Base-by-base conservation (phyloP, 2,797 vertebrate genomes). In the Enteromius paludinosus region DNA sequence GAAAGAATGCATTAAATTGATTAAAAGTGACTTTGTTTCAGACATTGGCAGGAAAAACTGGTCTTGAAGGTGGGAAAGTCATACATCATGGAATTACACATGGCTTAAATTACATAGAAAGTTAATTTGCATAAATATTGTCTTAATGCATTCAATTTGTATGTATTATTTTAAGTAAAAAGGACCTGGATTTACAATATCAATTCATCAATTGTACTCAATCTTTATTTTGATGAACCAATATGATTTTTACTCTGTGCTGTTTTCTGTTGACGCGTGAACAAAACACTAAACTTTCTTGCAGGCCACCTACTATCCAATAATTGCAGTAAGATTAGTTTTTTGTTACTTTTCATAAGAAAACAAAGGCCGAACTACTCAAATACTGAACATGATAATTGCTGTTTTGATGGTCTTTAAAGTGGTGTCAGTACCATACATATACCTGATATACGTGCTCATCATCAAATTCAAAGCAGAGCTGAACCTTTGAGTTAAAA, bases 401-500 rank as follows among this genome's bases (percentile, higher is more conserved):
- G 25, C 6, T 18, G 28, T 62, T 62, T 62, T 62, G 61, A 33
- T 33, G 14, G 14, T 72, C 28, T 52, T 33, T 52, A 11, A 52
- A 52, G 18, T 72, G 47, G 43, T 52, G 9, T 49, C 45, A 30
- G 18, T 52, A 18, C 25, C 18, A 35, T 18, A 71, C 11, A 20
- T 20, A 33, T 52, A 18, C 47, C 1, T 73, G 10, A 18, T 5
- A 70, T n/a, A n/a, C 14, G 1, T 45, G 14, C 23, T n/a, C 6
- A 28, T 20, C n/a, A 54, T 59, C 3, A 59, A 30, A 61, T 10
- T 20, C 18, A 61, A 59, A 70, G 23, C 52, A 43, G 47, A 35
- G 18, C 47, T 35, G 71, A 49, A 54, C 49, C 38, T 70, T n/a
- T 30, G 25, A 33, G 78, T 80, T 71, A 45, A 80, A 62, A 80